These are phyloP conservation scores for Yponomeuta sedellus DNA, from an alignment of 2,888 invertebrate species.

Conservation along the genomic window DNA sequence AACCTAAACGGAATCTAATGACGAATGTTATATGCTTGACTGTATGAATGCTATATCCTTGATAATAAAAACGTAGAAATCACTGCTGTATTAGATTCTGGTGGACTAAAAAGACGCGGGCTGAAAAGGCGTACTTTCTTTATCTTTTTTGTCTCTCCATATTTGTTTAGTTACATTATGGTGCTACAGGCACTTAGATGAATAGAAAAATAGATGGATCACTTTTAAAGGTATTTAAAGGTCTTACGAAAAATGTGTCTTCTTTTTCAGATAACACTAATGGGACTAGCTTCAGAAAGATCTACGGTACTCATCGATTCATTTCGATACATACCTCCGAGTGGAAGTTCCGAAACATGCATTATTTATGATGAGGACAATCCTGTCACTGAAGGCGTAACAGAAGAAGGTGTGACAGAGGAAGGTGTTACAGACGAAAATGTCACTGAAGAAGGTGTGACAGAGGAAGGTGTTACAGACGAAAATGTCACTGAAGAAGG, in stretches of 20 bases:
- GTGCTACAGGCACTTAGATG: too few relatives aligned
- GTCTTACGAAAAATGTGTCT: neutral
- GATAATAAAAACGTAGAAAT: too few relatives aligned
- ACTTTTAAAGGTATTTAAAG: neutral
- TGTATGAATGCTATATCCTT: too few relatives aligned
- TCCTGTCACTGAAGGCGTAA: neutral
- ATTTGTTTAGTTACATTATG: too few relatives aligned
- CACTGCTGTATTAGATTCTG: too few relatives aligned
- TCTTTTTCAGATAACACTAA: conserved; percentile 15
- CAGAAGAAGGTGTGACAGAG: neutral
- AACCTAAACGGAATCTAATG: too few relatives aligned
- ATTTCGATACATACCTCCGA: conserved; percentile 41
- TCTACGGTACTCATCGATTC: conserved; percentile 43
- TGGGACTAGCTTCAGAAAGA: conserved; percentile 30
- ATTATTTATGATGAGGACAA: conserved; percentile 29
- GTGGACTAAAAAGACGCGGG: too few relatives aligned
- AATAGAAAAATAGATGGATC: too few relatives aligned
- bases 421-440: neutral
- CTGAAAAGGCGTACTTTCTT: too few relatives aligned
- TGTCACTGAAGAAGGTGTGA: neutral
- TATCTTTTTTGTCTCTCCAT: too few relatives aligned
- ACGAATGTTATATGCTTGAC: too few relatives aligned
- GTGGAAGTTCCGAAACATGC: conserved; percentile 32
- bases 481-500: neutral
- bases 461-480: neutral